Percentiles rank a stretch among this genome's conserved stretches.
phyloP scores from a whole-genome alignment of 1,140 invertebrate genomes.

The Penaeus indicus region DNA sequence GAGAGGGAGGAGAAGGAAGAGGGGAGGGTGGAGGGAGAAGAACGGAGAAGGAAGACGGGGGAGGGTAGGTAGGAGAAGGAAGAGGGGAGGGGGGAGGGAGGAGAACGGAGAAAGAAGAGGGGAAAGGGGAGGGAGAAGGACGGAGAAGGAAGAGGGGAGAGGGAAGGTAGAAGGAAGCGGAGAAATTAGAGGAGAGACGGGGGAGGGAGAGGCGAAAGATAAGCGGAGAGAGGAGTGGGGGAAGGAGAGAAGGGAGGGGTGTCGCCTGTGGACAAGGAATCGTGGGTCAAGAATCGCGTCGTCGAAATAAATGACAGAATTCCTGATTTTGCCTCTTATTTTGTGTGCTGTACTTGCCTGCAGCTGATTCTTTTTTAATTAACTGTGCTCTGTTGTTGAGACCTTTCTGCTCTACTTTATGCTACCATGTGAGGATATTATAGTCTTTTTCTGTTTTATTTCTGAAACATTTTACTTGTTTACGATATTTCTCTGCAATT shows the following conservation, averaged over 20 bases:
- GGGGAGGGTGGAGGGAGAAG: neutral
- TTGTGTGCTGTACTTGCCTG: too few relatives aligned
- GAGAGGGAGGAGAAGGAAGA: too few relatives aligned
- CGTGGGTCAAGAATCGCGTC: slow-evolving; percentile 8
- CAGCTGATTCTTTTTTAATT: too few relatives aligned
- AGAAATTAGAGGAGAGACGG: neutral
- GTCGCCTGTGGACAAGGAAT: neutral
- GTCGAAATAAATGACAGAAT: neutral
- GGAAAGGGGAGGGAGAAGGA: slow-evolving; percentile 3
- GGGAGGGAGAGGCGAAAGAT: neutral
- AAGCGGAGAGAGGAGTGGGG: neutral
- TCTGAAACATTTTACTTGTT: too few relatives aligned
- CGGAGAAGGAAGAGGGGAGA: neutral
- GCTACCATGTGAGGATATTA: too few relatives aligned
- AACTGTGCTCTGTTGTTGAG: too few relatives aligned
- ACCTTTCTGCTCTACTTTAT: too few relatives aligned
- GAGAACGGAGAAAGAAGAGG: neutral
- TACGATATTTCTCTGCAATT: too few relatives aligned
- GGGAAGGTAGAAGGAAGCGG: neutral
- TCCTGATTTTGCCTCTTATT: too few relatives aligned
- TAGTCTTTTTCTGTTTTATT: too few relatives aligned
- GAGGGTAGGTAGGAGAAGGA: neutral
- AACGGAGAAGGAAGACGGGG: neutral
- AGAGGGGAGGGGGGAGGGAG: neutral
- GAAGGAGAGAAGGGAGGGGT: neutral